Conservation (phyloP, 1,140 invertebrate genomes). For the Venturia canescens region DNA sequence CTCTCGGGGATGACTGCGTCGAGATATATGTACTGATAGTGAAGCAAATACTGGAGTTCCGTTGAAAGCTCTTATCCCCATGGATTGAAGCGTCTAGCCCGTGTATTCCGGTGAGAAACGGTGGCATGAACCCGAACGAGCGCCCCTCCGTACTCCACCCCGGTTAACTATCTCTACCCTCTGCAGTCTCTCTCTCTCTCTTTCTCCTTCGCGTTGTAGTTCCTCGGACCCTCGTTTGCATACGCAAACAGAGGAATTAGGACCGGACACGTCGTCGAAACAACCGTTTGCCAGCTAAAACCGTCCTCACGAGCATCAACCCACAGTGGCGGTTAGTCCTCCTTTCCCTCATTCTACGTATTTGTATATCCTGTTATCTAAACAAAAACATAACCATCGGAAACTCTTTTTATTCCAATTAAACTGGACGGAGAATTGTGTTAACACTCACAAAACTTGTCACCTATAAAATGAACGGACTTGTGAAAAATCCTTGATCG, state of each 20-base stretch:
- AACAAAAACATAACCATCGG: background rate
- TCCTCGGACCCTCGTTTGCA: conserved; percentile 64
- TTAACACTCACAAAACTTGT: too few relatives aligned
- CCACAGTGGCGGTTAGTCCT: background rate
- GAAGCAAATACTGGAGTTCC: conserved; percentile 6
- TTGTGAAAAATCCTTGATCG: too few relatives aligned
- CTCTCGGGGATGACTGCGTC: conserved; percentile 20
- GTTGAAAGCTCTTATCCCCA: conserved; percentile 34
- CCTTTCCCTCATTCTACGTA: conserved; percentile 10
- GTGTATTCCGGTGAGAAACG: conserved; percentile 23
- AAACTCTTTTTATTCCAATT: background rate
- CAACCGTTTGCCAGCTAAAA: conserved; percentile 21
- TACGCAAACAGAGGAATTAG: conserved; percentile 68
- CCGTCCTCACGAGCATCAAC: conserved; percentile 23
- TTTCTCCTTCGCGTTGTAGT: conserved; percentile 7
- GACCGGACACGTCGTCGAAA: conserved; percentile 51
- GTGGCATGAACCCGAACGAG: conserved; percentile 27
- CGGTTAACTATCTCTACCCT: too few relatives aligned
- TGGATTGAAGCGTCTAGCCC: conserved; percentile 21
- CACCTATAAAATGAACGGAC: too few relatives aligned
- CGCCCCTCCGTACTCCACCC: background rate
- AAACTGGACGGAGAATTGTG: background rate
- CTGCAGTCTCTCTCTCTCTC: background rate
- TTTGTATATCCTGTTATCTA: conserved; percentile 1
- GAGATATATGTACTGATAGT: conserved; percentile 20